Percentiles rank a stretch among this genome's conserved stretches.
These are phyloP conservation scores for Diprion similis DNA, from an alignment of 1,140 invertebrate genomes.

Conservation along the genomic window DNA sequence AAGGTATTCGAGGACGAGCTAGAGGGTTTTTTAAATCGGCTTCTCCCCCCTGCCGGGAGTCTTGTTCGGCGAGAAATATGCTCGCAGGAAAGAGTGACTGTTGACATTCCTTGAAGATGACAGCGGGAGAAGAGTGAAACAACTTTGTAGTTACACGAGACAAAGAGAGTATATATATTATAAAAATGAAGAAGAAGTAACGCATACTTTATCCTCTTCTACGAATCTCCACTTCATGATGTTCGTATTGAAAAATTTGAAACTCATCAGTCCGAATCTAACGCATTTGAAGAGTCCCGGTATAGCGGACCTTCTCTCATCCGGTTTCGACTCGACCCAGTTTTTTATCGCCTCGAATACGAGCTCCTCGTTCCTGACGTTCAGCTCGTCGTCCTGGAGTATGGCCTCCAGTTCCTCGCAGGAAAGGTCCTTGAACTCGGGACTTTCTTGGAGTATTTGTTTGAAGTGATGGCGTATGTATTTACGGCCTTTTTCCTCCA, in stretches of 20 bases:
- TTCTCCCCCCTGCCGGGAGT: constrained; percentile 64
- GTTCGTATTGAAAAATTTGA: constrained; percentile 69
- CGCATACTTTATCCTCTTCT: constrained; percentile 62
- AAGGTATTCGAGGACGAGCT: constrained; percentile 70
- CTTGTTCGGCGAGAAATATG: constrained; percentile 68
- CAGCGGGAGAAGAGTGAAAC: constrained; percentile 68
- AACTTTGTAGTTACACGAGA: constrained; percentile 69
- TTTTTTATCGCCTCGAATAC: constrained; percentile 72
- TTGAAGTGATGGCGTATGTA: constrained; percentile 78
- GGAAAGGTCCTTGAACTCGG: constrained; percentile 74
- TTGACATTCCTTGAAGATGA: constrained; percentile 67
- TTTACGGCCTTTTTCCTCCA: constrained; percentile 72
- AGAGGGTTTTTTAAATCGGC: constrained; percentile 66
- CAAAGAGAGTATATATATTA: constrained; percentile 11
- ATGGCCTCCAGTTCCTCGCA: constrained; percentile 74
- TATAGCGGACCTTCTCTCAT: constrained; percentile 62
- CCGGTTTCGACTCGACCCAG: constrained; percentile 66
- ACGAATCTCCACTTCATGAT: constrained; percentile 66
- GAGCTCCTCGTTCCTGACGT: constrained; percentile 73
- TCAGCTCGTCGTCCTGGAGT: constrained; percentile 78
- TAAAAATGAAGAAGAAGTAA: constrained; percentile 46
- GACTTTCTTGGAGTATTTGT: constrained; percentile 69
- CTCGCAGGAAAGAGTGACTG: constrained; percentile 70
- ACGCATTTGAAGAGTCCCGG: constrained; percentile 68
- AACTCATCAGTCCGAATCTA: constrained; percentile 72